Evolutionary conservation across 2,113 vertebrate species (phyloP).

Genomic region (Aphelocoma coerulescens): DNA sequence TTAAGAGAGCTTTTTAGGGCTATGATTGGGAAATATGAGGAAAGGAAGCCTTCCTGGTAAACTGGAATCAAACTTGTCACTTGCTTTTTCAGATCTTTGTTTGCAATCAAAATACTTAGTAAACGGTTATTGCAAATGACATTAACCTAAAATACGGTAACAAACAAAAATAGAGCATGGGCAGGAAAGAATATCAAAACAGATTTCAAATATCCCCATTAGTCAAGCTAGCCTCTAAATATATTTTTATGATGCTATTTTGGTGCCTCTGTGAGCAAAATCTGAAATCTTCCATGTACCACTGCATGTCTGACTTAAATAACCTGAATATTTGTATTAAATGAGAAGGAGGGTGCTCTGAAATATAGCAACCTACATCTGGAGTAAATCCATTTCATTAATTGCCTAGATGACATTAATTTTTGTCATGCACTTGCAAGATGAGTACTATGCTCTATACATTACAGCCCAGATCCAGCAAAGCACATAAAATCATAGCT

Average conservation of each 20-base stretch:
- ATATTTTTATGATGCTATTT: neutral
- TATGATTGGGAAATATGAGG: neutral
- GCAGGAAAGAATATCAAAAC: neutral
- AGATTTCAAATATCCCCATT: neutral
- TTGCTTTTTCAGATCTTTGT: neutral
- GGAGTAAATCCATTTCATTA: slow-evolving; percentile 43
- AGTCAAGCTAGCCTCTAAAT: neutral
- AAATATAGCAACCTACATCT: neutral
- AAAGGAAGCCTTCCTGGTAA: neutral
- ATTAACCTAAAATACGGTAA: neutral
- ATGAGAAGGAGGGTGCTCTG: neutral
- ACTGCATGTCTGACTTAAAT: neutral
- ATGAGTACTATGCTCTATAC: neutral
- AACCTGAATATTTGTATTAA: neutral
- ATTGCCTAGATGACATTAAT: slow-evolving; percentile 5
- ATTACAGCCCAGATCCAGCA: neutral
- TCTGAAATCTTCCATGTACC: neutral
- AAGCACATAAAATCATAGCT: slow-evolving; percentile 31
- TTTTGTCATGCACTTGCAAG: slow-evolving; percentile 6
- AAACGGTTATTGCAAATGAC: neutral
- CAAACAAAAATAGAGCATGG: neutral
- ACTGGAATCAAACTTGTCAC: neutral
- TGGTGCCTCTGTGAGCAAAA: neutral
- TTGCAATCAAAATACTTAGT: neutral
- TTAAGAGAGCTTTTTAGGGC: neutral